phyloP scores from a whole-genome alignment of 2,113 vertebrate species.

The Eptatretus burgeri region DNA sequence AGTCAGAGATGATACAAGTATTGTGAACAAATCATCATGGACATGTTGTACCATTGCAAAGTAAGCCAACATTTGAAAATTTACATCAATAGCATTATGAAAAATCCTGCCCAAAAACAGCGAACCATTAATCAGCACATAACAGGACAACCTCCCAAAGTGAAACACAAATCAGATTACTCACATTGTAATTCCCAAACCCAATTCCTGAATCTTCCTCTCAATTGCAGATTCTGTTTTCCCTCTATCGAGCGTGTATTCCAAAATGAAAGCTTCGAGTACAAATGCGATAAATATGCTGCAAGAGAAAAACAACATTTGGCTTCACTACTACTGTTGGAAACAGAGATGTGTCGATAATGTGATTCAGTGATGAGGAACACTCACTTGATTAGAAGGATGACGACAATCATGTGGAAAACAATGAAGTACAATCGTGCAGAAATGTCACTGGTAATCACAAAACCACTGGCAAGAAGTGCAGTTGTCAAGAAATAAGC shows the following conservation, averaged over 20 bases:
- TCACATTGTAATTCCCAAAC: conserved; percentile 15
- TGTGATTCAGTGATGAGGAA: neutral
- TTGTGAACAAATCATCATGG: too few relatives aligned
- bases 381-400: conserved; percentile 64
- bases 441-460: conserved; percentile 25
- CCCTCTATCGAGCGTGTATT: conserved; percentile 54
- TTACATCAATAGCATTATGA: too few relatives aligned
- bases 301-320: neutral
- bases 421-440: conserved; percentile 47
- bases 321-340: neutral
- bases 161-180: neutral
- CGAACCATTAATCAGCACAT: too few relatives aligned
- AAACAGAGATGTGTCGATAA: neutral
- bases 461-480: conserved; percentile 48
- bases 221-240: conserved; percentile 58
- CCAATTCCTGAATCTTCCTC: conserved; percentile 59
- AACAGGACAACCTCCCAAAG: too few relatives aligned
- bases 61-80: too few relatives aligned
- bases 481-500: neutral
- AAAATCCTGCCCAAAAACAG: too few relatives aligned
- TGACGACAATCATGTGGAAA: conserved; percentile 63
- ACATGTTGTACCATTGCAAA: too few relatives aligned
- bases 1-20: too few relatives aligned
- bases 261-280: conserved; percentile 68
- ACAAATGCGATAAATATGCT: conserved; percentile 83